These are phyloP conservation scores for Kryphioiulus occultus DNA, from an alignment of 2,888 invertebrate species.

Conservation along the genomic window DNA sequence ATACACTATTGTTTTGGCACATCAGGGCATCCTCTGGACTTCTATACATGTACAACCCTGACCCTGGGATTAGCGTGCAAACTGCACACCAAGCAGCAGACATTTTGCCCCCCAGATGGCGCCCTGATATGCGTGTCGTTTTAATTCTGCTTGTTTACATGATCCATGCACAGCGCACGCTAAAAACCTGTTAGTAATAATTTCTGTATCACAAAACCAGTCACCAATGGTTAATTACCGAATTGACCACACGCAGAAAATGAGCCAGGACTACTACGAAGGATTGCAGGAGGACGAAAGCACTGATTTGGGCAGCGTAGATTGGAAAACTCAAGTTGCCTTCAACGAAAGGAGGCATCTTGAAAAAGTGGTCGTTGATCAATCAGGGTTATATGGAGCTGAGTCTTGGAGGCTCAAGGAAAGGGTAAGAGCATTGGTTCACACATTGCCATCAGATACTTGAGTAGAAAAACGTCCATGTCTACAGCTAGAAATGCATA, in stretches of 20 bases:
- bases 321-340: conserved; percentile 67
- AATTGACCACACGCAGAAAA: neutral
- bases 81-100: no score
- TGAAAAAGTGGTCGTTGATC: conserved; percentile 14
- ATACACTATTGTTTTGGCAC: no score
- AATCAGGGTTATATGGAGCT: conserved; percentile 59
- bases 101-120: neutral
- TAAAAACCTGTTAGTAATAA: neutral
- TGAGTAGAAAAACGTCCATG: no score
- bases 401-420: conserved; percentile 94
- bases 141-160: neutral
- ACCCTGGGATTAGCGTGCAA: no score
- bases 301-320: conserved; percentile 48
- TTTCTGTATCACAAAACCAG: no score
- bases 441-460: no score
- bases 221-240: neutral
- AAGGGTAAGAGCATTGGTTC: conserved; percentile 70
- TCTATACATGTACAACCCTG: no score
- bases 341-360: conserved; percentile 76
- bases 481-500: no score
- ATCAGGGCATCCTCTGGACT: no score
- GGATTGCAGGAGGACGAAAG: neutral
- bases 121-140: neutral
- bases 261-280: conserved; percentile 27
- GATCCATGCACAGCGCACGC: neutral